Base-by-base conservation (phyloP, 2,797 vertebrate species). In the Stomatorhinus walkeri region DNA sequence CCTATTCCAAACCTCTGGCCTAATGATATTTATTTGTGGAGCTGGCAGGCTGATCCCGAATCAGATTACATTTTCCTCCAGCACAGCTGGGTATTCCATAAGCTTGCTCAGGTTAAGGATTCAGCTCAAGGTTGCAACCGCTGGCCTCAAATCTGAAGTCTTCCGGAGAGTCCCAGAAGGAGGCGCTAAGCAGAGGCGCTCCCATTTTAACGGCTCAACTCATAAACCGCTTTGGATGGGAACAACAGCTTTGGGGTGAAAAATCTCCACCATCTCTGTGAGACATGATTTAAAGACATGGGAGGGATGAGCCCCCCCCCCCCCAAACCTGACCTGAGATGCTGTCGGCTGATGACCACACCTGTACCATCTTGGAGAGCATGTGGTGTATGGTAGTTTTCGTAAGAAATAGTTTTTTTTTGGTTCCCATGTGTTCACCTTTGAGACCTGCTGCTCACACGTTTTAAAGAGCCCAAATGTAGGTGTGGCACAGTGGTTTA, bases 321-420 rank as follows among this genome's bases (percentile, higher is more conserved):
- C 22, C 36, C 72, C 14, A 79, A 79, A 43, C 32, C 24, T 19
- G 14, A 43, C 72, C 72, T 7, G 72, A 32, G 54, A 59, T 0
- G 40, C 22, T 59, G 8, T 24, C 14, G 10, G 85, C 49, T 14
- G 32, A 40, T 36, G 76, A 24, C 86, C 8, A 52, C 22, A 51
- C 86, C 72, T 83, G 85, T 36, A 22, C 64, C 40, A 28, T 22
- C 5, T 3, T 6, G 8, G 49, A 9, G n/a, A 64, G 36, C 51
- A 1, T 84, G 40, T 81, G 85, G 7, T 24, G 46, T 36, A 48
- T 40, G 51, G 19, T 16, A 56, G 59, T 28, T 3, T 84, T 76
- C 48, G 46, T 46, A 32, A 40, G 68, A 83, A 83, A 64, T 85
- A 54, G 36, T 72, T 89, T 88, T 68, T 49, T 88, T 89, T 88